Evolutionary conservation across 2,888 invertebrate species (phyloP), one percentile per base, ranked within the genome.

Genomic region (Schizaphis graminum): DNA sequence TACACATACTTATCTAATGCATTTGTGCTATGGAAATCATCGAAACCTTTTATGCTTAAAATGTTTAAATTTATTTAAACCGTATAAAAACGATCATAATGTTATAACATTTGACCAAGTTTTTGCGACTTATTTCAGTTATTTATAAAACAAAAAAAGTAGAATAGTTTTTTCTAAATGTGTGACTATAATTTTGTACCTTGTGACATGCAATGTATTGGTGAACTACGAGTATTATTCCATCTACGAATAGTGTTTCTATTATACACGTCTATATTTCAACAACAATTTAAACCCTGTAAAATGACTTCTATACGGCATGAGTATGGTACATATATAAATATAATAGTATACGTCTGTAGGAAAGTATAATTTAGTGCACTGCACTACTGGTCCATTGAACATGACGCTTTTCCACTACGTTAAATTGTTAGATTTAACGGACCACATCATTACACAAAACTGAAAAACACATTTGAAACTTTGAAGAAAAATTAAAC

Each of bases 391-490:
- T 26, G 88, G 92, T 77, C 77, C 92, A 89, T 88, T 92, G 92
- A 92, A 92, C 92, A 53, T 56, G 88, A 89, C 88, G 56, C 77
- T 92, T 92, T 92, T 92, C 92, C 88, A 56, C 77, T 77, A 88
- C 77, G 88, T 92, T 92, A 77, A 88, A 77, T 88, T 89, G 49
- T 88, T 89, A 56, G 88, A 92, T 77, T 92, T 92, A 92, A 88
- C 88, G 88, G 89, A 56, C 88, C 88, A 56, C 92, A 53, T 92
- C 41, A 44, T 92, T 92, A 89, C 44, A 77, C 53, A 44, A 49
- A 92, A 67, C 87, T 21, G 21, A 92, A 87, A 92, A 87, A 92
- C 87, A 4, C 53, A 49, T 91, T 86, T 47, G 10, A 85, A 56
- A 44, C 47, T 61, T n/a, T 57, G 35, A 91, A 86, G 57, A 86